Percentiles rank a stretch among this genome's conserved stretches.
phyloP scores from a whole-genome alignment of 30 jellyfish, hydroid and myxozoan species.

The Chironex yamaguchii region DNA sequence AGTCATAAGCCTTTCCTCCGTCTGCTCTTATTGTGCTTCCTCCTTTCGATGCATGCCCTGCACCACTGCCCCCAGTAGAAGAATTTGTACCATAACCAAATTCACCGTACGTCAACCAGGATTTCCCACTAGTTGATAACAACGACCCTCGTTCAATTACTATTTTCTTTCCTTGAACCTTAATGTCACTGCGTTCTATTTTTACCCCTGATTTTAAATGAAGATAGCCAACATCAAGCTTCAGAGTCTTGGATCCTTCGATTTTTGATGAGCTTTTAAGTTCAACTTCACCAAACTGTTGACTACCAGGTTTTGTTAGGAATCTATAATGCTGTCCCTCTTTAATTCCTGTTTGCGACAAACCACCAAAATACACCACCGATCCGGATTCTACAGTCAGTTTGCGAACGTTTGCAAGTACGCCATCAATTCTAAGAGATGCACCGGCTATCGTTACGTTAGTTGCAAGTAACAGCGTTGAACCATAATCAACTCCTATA shows the following conservation, averaged over 20 bases:
- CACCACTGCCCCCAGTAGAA: constrained; percentile 76
- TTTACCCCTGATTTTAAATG: constrained; percentile 55
- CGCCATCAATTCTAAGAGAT: constrained; percentile 36
- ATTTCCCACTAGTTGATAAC: constrained; percentile 52
- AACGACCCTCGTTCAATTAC: constrained; percentile 65
- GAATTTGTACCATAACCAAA: constrained; percentile 12
- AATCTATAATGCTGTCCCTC: constrained; percentile 17
- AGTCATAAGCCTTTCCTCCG: constrained; percentile 53
- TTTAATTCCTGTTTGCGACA: constrained; percentile 65
- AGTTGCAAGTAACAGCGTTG: constrained; percentile 63
- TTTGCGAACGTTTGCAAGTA: constrained; percentile 63
- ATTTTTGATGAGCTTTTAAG: constrained; percentile 56
- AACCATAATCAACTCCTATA: constrained; percentile 55
- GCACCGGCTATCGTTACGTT: constrained; percentile 63
- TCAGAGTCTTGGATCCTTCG: constrained; percentile 52
- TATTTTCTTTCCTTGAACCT: constrained; percentile 48
- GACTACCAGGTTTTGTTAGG: constrained; percentile 47
- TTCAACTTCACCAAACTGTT: constrained; percentile 62
- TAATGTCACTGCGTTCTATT: constrained; percentile 15
- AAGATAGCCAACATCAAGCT: constrained; percentile 44
- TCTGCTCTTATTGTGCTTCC: constrained; percentile 26
- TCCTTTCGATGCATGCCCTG: constrained; percentile 74
- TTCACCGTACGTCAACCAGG: background rate
- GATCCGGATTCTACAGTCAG: constrained; percentile 62
- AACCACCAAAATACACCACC: constrained; percentile 54